These are phyloP conservation scores for Botia almorhae DNA, from an alignment of 2,797 vertebrate genomes.

Conservation along the genomic window DNA sequence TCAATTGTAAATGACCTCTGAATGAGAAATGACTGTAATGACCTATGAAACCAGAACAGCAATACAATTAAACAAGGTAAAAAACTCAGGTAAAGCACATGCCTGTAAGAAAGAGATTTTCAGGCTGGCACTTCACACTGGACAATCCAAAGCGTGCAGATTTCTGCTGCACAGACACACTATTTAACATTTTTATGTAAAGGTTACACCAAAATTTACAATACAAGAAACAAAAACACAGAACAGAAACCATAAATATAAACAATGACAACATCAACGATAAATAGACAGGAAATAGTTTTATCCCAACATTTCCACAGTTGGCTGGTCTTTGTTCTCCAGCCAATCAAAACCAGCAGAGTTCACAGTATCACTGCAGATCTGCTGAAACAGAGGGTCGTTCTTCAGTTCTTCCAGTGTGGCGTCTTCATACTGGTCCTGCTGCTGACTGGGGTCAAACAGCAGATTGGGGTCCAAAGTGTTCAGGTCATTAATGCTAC, in stretches of 20 bases:
- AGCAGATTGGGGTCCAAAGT: slow-evolving; percentile 96
- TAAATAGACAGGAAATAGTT: slow-evolving; percentile 59
- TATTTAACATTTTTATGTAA: slow-evolving; percentile 37
- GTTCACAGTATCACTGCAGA: slow-evolving; percentile 98
- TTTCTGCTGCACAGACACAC: slow-evolving; percentile 56
- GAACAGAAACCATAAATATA: slow-evolving; percentile 68
- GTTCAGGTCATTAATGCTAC: slow-evolving; percentile 99
- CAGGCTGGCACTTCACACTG: slow-evolving; percentile 96
- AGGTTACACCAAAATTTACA: slow-evolving; percentile 69
- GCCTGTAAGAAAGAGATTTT: slow-evolving; percentile 84
- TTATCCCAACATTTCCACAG: slow-evolving; percentile 99
- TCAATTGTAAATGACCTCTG: slow-evolving; percentile 4
- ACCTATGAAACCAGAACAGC: slow-evolving; percentile 6
- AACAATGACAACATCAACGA: slow-evolving; percentile 48
- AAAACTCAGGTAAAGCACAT: slow-evolving; percentile 73
- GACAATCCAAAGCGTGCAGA: slow-evolving; percentile 91
- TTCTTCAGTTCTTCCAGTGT: slow-evolving; percentile 99
- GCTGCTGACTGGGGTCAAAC: slow-evolving; percentile 97
- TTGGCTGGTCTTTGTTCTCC: slow-evolving; percentile 99
- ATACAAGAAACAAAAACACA: slow-evolving; percentile 40
- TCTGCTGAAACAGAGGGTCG: slow-evolving; percentile 98
- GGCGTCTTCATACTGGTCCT: slow-evolving; percentile 97
- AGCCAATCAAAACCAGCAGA: slow-evolving; percentile 97
- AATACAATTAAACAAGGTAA: slow-evolving; percentile 60
- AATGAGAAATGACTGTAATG: slow-evolving; percentile 40